These are phyloP conservation scores for Campopleginae sp. DNA, from an alignment of 2,888 invertebrate genomes.

Conservation along the genomic window DNA sequence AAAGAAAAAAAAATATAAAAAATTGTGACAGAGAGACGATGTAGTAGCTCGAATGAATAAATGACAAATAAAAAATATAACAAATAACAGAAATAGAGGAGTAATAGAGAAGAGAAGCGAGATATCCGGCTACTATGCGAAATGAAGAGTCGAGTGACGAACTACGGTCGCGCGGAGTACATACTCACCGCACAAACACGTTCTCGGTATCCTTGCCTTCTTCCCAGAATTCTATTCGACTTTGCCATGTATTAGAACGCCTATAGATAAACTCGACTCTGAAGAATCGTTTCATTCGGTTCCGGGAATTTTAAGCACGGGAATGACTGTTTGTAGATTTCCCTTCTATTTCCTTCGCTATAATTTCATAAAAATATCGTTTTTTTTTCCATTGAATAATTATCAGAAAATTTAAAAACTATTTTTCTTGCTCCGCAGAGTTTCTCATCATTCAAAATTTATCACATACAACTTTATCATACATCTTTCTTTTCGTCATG, in stretches of 20 bases:
- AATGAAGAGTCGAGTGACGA: conserved; percentile 29
- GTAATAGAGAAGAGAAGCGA: conserved; percentile 44
- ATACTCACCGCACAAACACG: background rate
- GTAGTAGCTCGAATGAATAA: conserved; percentile 55
- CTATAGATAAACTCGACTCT: no score
- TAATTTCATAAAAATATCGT: background rate
- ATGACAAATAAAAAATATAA: conserved; percentile 32
- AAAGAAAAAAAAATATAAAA: conserved; percentile 33
- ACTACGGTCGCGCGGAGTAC: conserved; percentile 50
- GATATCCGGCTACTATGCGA: conserved; percentile 57
- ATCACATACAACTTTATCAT: no score
- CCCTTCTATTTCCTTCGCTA: background rate
- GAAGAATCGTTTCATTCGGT: background rate
- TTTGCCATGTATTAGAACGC: no score
- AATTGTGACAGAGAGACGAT: conserved; percentile 60
- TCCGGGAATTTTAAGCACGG: background rate
- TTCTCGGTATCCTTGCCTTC: background rate
- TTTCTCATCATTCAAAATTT: no score
- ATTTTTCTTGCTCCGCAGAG: no score
- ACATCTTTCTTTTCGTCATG: no score
- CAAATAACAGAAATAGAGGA: conserved; percentile 40
- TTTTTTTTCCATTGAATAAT: background rate
- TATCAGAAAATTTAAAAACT: no score
- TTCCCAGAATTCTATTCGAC: background rate
- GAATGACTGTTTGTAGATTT: background rate